These are phyloP conservation scores for Synanthedon formicaeformis DNA, from an alignment of 2,888 invertebrate genomes.

Conservation along the genomic window DNA sequence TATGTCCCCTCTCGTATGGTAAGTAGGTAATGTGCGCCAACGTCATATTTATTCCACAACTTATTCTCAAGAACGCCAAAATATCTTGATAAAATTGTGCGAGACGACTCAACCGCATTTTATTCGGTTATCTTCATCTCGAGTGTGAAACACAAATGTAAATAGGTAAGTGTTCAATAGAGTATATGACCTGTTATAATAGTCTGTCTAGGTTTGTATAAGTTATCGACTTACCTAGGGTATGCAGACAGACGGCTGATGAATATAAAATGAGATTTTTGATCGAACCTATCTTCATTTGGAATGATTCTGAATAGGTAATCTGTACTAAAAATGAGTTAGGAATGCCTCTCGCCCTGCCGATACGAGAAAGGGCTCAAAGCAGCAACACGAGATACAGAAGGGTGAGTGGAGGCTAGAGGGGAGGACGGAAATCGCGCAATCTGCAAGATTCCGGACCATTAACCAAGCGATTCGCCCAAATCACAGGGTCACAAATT, in stretches of 20 bases:
- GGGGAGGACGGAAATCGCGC: slow-evolving; percentile 24
- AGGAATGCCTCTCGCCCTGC: slow-evolving; percentile 4
- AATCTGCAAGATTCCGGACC: slow-evolving; percentile 30
- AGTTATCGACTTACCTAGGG: no score
- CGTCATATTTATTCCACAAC: no score
- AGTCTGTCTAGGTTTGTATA: no score
- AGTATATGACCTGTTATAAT: no score
- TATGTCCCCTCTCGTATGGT: slow-evolving; percentile 19
- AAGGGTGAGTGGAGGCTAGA: slow-evolving; percentile 19
- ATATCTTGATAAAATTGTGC: no score
- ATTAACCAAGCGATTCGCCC: slow-evolving; percentile 16
- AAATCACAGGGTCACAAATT: slow-evolving; percentile 10
- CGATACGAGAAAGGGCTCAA: slow-evolving; percentile 13
- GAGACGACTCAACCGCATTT: no score
- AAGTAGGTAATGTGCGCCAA: slow-evolving; percentile 12
- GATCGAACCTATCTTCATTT: neutral
- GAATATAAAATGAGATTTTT: no score
- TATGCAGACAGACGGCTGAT: no score
- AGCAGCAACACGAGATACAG: slow-evolving; percentile 11
- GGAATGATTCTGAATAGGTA: neutral
- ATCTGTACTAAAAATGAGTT: neutral
- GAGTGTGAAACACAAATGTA: no score
- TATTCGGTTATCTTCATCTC: no score
- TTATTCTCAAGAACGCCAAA: no score
- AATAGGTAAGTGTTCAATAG: no score